phyloP scores from a whole-genome alignment of 2,113 vertebrate species.

The Pheucticus melanocephalus region DNA sequence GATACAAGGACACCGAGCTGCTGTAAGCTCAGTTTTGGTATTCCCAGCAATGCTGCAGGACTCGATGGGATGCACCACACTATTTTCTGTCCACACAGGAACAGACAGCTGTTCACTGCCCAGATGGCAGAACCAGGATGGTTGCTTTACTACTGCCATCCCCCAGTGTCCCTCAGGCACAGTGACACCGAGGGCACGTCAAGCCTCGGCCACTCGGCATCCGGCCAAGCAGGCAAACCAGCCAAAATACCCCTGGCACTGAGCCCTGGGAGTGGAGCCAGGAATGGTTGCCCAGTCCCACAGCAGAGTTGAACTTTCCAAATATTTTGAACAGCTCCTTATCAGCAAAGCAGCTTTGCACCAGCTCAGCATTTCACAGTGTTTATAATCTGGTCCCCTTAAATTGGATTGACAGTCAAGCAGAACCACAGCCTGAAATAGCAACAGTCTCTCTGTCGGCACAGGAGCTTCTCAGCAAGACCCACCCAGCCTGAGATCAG shows the following conservation, averaged over 20 bases:
- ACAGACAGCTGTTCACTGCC: background rate
- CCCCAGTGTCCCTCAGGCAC: background rate
- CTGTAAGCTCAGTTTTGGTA: fast-evolving
- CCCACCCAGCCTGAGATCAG: background rate
- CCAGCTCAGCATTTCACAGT: background rate
- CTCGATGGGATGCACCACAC: background rate
- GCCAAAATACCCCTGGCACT: background rate
- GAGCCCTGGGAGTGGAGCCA: background rate
- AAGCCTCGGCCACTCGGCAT: fast-evolving
- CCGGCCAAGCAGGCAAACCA: background rate
- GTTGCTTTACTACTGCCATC: background rate
- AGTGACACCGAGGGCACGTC: background rate
- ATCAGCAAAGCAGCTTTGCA: conserved; percentile 3
- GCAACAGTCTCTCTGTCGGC: background rate
- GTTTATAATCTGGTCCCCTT: background rate
- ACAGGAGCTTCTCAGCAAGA: background rate
- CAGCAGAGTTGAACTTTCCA: background rate
- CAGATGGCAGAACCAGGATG: background rate
- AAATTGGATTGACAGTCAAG: background rate
- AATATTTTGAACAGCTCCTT: conserved; percentile 14
- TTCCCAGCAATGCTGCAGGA: background rate
- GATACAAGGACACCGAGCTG: background rate
- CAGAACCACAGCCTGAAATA: background rate
- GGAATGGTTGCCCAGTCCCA: background rate
- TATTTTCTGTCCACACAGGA: background rate